Conservation (phyloP, 2,888 invertebrate genomes). For the Lissonota sp. region DNA sequence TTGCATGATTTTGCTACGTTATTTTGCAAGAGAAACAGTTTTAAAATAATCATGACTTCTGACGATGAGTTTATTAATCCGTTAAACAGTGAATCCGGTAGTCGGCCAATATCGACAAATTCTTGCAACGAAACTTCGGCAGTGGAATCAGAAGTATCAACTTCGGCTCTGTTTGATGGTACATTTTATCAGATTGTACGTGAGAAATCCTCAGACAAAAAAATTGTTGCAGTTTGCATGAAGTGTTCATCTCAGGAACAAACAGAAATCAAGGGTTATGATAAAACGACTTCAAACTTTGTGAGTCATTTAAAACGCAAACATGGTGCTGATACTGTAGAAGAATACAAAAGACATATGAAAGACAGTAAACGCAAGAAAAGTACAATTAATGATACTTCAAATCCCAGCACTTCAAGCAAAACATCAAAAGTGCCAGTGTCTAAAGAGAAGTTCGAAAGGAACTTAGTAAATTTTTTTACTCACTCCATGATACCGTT, state of each 20-base stretch:
- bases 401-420: too few species aligned
- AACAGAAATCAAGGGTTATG: background rate
- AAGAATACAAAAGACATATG: background rate
- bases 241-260: background rate
- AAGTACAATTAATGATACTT: background rate
- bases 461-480: constrained; percentile 1
- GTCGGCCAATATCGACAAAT: background rate
- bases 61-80: background rate
- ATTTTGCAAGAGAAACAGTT: too few species aligned
- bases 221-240: background rate
- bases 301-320: constrained; percentile 1
- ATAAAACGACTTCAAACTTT: constrained; percentile 1
- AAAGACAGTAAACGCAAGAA: background rate
- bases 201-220: background rate
- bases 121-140: background rate
- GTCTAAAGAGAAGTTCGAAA: background rate
- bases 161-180: background rate
- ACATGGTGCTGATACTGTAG: background rate
- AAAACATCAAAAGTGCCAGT: background rate
- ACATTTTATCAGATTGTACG: background rate
- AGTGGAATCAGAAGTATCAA: background rate
- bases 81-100: background rate
- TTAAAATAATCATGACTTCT: constrained; percentile 3
- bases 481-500: background rate
- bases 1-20: too few species aligned